Evolutionary conservation across 2,888 invertebrate genomes (phyloP), one percentile per base, ranked within the genome.

Genomic region (Agrypnus murinus): DNA sequence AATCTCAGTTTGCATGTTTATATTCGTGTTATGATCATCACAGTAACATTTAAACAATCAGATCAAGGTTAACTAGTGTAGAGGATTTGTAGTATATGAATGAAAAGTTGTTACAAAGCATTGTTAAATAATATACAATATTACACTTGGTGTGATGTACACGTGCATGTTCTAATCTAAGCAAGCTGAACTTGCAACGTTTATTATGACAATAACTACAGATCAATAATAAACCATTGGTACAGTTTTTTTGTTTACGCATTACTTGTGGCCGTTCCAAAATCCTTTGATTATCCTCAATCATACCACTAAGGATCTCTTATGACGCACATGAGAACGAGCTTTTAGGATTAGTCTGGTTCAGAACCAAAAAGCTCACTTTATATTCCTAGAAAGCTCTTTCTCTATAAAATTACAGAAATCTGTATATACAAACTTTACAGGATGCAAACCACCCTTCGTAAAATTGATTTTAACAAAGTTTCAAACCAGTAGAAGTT

Each of bases 121-220:
- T 74, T 72, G 72, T 72, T 71, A 65, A 67, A 66, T 74, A 74
- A 74, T 72, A 72, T 67, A 71, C 70, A 73, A 65, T 68, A 73
- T 73, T 69, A 67, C 70, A 73, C 70, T 76, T 67, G 76, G 72
- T 77, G 76, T 76, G 71, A 72, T 77, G 76, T 75, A 69, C 70
- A 75, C 74, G 74, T 77, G 70, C 65, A 73, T 73, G 75, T 80
- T 79, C 83, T 81, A 82, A 81, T 81, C 82, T 81, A 80, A 77
- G 72, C 77, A 78, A 80, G 80, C 81, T 73, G 71, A 77, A 81
- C 82, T 82, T 84, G 84, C 84, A 84, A 80, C 75, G 81, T 82
- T 84, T 78, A 84, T 84, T 78, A 84, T 82, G 85, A 85, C 85
- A 85, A 85, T 85, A 85, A 85, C 77, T 81, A 81, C 77, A 79